Percentiles rank a stretch among this genome's conserved stretches.
phyloP scores from a whole-genome alignment of 2,113 vertebrate species.

The Coptodon bakossiorum region DNA sequence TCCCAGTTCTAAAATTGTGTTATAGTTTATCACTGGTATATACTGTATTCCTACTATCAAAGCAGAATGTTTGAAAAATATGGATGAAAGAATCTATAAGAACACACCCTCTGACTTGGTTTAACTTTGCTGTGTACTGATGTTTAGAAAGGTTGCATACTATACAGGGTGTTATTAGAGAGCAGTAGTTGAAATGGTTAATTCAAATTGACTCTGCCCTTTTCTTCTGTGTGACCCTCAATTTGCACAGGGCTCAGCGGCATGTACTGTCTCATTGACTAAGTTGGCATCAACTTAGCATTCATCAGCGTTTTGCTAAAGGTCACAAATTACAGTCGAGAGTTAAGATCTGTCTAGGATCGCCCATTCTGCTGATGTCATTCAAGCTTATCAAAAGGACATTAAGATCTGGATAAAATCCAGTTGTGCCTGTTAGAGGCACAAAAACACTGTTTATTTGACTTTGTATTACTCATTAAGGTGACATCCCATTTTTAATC shows the following conservation, averaged over 20 bases:
- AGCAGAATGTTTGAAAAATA: not conserved
- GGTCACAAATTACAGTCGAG: not conserved
- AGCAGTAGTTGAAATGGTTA: not conserved
- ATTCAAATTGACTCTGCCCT: not conserved
- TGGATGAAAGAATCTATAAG: not conserved
- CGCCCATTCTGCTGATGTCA: not conserved
- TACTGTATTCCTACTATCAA: not conserved
- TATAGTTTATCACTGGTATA: not conserved
- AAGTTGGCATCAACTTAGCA: not conserved
- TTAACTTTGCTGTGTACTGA: not conserved
- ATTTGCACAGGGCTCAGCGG: not conserved
- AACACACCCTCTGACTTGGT: slow-evolving; percentile 7
- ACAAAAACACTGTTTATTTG: not conserved
- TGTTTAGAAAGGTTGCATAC: not conserved
- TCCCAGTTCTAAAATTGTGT: not conserved
- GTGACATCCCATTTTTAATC: not conserved
- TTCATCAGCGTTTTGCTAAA: not conserved
- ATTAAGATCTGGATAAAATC: not conserved
- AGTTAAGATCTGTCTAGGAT: not conserved
- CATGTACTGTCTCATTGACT: not conserved
- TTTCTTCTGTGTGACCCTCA: not conserved
- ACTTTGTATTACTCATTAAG: not conserved
- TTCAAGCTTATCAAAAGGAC: not conserved
- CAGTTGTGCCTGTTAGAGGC: not conserved
- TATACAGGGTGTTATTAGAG: not conserved